A percentile compares a stretch with the other conserved stretches of the same genome.
These are phyloP conservation scores for Drosophila sproati DNA, from an alignment of 1,140 invertebrate species.

Conservation along the genomic window DNA sequence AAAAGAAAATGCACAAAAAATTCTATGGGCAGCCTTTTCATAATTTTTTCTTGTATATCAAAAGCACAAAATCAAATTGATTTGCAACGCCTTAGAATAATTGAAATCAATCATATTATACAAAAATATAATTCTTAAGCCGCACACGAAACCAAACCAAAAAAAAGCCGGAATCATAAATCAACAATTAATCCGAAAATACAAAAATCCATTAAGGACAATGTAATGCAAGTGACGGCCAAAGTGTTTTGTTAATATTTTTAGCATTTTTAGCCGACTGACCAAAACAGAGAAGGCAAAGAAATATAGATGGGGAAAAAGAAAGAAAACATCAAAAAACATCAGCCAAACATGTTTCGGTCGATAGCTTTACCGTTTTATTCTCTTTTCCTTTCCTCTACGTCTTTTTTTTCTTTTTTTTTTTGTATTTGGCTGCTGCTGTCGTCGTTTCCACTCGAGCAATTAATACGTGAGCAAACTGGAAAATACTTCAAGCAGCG, in stretches of 20 bases:
- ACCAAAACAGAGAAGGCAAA: constrained; percentile 14
- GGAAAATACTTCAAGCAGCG: constrained; percentile 66
- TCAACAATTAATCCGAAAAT: constrained; percentile 31
- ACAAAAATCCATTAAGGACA: constrained; percentile 51
- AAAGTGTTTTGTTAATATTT: constrained; percentile 45
- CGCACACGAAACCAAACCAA: not conserved
- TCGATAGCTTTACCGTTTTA: constrained; percentile 57
- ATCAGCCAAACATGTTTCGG: constrained; percentile 58
- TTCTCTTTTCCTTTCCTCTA: constrained; percentile 13
- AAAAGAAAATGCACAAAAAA: not conserved
- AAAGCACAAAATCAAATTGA: constrained; percentile 2
- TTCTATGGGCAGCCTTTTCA: too few species aligned
- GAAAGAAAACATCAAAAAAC: constrained; percentile 65
- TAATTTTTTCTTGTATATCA: not conserved
- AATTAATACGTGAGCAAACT: constrained; percentile 81
- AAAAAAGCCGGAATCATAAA: constrained; percentile 53
- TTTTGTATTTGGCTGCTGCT: constrained; percentile 44
- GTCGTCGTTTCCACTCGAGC: constrained; percentile 76
- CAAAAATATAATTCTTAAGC: constrained; percentile 26
- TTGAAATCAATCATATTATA: not conserved
- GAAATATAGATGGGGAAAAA: constrained; percentile 5
- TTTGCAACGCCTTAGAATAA: not conserved
- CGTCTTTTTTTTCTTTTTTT: constrained; percentile 8
- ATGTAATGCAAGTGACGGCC: constrained; percentile 31
- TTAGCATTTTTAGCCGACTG: constrained; percentile 23